phyloP scores from a whole-genome alignment of 2,113 vertebrate genomes.

The Poeciliopsis occidentalis region DNA sequence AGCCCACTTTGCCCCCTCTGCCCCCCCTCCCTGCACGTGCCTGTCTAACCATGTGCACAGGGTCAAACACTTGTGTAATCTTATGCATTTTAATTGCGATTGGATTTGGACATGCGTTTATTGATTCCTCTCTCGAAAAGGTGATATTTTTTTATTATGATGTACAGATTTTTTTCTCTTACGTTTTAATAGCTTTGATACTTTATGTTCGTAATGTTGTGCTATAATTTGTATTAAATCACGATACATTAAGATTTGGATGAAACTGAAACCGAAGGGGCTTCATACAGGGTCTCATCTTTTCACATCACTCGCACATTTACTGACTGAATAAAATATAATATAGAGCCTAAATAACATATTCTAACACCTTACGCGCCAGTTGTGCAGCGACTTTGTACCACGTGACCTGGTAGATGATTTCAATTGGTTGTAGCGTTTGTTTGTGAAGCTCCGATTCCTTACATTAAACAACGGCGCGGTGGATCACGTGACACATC shows the following conservation, averaged over 20 bases:
- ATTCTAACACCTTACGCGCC: conserved; percentile 11
- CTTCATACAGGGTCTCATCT: too few species aligned
- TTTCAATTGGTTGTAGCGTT: conserved; percentile 41
- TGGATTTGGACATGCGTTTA: not conserved
- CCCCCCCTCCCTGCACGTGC: too few species aligned
- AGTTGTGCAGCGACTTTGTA: conserved; percentile 41
- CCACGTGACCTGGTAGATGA: conserved; percentile 30
- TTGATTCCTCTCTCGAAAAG: not conserved
- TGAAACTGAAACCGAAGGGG: too few species aligned
- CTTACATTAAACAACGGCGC: conserved; percentile 62
- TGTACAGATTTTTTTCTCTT: not conserved
- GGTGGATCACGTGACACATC: conserved; percentile 76
- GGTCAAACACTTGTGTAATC: not conserved
- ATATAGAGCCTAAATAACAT: not conserved
- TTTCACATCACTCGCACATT: not conserved
- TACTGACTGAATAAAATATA: not conserved
- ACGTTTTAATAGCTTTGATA: not conserved
- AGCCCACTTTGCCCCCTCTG: too few species aligned
- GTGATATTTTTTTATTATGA: too few species aligned
- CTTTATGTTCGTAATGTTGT: not conserved
- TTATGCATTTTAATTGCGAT: not conserved
- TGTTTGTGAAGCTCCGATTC: not conserved
- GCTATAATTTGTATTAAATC: not conserved
- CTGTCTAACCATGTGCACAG: not conserved
- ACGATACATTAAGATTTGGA: not conserved